Evolutionary conservation across 2,888 invertebrate species (phyloP).

Genomic region (Lepeophtheirus nordmannii): DNA sequence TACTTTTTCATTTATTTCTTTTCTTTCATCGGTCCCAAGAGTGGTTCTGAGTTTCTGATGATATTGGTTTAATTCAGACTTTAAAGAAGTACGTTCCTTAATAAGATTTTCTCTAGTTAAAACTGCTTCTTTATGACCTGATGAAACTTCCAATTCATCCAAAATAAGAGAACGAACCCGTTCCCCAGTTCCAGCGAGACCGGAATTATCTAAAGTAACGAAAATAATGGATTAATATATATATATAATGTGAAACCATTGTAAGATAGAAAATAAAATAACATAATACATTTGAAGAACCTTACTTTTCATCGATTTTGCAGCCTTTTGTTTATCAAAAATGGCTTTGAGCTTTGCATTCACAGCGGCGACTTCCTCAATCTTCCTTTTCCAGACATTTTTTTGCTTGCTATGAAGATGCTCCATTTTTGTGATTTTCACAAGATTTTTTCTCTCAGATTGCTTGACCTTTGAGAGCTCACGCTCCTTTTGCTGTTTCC

Average conservation of each 20-base stretch:
- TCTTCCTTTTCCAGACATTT: slow-evolving; percentile 65
- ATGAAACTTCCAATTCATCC: slow-evolving; percentile 16
- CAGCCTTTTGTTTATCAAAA: slow-evolving; percentile 20
- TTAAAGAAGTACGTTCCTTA: slow-evolving; percentile 7
- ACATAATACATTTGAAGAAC: neutral
- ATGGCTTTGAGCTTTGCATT: slow-evolving; percentile 60
- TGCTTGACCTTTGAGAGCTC: slow-evolving; percentile 59
- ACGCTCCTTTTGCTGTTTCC: slow-evolving; percentile 61
- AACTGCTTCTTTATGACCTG: slow-evolving; percentile 15
- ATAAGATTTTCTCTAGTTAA: slow-evolving; percentile 4
- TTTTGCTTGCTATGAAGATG: slow-evolving; percentile 60
- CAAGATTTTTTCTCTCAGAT: slow-evolving; percentile 63
- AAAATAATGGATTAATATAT: neutral
- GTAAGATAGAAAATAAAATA: neutral
- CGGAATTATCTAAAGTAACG: neutral
- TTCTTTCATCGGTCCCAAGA: neutral
- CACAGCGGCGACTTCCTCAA: slow-evolving; percentile 69
- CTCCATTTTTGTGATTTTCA: slow-evolving; percentile 63
- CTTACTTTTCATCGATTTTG: neutral
- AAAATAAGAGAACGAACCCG: slow-evolving; percentile 11
- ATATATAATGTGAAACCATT: neutral
- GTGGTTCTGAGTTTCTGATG: neutral
- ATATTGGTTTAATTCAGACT: neutral
- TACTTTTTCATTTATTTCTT: neutral
- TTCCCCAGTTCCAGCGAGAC: slow-evolving; percentile 7